Percentiles rank a stretch among this genome's conserved stretches.
Conservation (phyloP, 2,113 vertebrate species). For the Otus sunia region DNA sequence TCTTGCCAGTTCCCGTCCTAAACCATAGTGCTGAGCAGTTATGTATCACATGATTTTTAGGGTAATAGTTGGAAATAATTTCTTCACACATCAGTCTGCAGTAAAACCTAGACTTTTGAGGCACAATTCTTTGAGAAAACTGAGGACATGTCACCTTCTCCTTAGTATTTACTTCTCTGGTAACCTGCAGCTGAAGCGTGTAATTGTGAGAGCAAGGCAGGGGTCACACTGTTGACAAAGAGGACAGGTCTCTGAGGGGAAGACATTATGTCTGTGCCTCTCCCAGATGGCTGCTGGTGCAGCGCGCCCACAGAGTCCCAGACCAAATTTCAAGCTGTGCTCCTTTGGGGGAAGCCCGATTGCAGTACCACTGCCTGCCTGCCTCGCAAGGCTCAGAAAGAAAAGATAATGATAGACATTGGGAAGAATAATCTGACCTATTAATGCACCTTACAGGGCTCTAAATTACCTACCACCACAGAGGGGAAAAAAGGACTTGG, state of each 20-base stretch:
- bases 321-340: slow-evolving; percentile 16
- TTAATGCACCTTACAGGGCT: not conserved
- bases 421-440: slow-evolving; percentile 7
- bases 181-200: not conserved
- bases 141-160: not conserved
- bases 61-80: not conserved
- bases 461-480: slow-evolving; percentile 2
- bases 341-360: not conserved
- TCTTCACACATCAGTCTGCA: not conserved
- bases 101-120: not conserved
- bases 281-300: accelerated
- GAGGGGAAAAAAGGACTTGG: not conserved
- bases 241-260: not conserved
- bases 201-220: not conserved
- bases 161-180: not conserved
- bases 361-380: not conserved
- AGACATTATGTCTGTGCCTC: not conserved
- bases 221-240: not conserved
- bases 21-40: not conserved
- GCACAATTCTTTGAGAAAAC: not conserved
- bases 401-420: not conserved
- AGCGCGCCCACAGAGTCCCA: not conserved
- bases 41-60: not conserved
- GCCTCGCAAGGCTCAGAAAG: not conserved
- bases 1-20: not conserved